phyloP scores from a whole-genome alignment of 2,113 vertebrate genomes.

The Hiodon tergisus region DNA sequence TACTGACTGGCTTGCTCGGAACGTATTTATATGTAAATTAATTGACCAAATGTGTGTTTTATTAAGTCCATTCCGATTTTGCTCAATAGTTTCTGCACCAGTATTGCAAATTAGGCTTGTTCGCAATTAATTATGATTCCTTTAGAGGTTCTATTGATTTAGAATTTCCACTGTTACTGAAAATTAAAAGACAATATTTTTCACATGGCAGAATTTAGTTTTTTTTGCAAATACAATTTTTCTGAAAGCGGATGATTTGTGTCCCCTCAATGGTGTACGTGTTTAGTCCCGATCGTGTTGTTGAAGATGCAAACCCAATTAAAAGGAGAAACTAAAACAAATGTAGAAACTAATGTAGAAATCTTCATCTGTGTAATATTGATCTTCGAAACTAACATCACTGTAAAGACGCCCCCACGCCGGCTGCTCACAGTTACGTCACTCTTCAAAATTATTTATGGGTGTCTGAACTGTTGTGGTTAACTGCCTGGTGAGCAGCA shows the following conservation, averaged over 20 bases:
- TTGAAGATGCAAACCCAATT: too few species aligned
- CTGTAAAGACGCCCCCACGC: not conserved
- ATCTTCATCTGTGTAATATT: too few species aligned
- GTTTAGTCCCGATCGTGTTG: too few species aligned
- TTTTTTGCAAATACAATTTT: slow-evolving; percentile 61
- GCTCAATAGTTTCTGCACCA: slow-evolving; percentile 7
- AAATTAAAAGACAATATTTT: slow-evolving; percentile 39
- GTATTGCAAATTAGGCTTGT: slow-evolving; percentile 26
- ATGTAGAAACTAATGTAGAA: too few species aligned
- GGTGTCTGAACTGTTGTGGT: not conserved
- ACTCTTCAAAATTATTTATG: not conserved
- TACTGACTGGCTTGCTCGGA: slow-evolving; percentile 34
- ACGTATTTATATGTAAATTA: slow-evolving; percentile 14
- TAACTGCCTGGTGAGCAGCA: not conserved
- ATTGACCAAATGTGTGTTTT: not conserved
- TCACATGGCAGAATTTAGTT: slow-evolving; percentile 37
- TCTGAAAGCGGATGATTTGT: slow-evolving; percentile 31
- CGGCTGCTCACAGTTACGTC: not conserved
- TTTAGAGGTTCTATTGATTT: slow-evolving; percentile 38
- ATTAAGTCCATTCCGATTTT: not conserved
- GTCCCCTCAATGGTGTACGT: not conserved
- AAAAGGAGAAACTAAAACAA: too few species aligned
- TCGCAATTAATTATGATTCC: slow-evolving; percentile 6
- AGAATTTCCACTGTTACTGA: slow-evolving; percentile 53
- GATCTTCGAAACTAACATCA: not conserved